Conservation (phyloP, 2,797 vertebrate species). For the Enteromius afrohamiltoni region DNA sequence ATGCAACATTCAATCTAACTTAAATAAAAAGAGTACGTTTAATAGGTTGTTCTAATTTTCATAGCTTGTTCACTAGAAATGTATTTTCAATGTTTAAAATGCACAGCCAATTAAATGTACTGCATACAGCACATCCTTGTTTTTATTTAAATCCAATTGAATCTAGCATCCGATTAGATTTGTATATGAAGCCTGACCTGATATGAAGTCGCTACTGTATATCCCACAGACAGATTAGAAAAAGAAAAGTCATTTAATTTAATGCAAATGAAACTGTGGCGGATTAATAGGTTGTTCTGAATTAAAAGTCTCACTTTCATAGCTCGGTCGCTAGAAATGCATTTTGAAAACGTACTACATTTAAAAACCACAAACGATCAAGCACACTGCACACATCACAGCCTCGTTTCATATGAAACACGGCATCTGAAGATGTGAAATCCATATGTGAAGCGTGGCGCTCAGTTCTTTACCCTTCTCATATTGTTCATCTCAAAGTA, state of each 20-base stretch:
- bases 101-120: background rate
- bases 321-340: background rate
- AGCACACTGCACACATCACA: background rate
- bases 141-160: background rate
- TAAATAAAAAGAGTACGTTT: background rate
- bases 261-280: background rate
- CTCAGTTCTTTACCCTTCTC: conserved; percentile 78
- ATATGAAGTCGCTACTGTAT: background rate
- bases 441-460: background rate
- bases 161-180: background rate
- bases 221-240: background rate
- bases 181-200: background rate
- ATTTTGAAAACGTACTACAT: background rate
- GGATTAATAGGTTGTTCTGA: background rate
- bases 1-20: background rate
- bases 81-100: background rate
- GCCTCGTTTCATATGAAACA: background rate
- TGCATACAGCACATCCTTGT: background rate
- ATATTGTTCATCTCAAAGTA: conserved; percentile 90
- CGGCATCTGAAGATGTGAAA: background rate
- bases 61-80: background rate
- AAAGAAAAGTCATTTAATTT: background rate
- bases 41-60: background rate
- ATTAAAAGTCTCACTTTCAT: background rate
- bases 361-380: background rate